Base-by-base conservation (phyloP, 2,888 invertebrate species). In the Lysandra bellargus region DNA sequence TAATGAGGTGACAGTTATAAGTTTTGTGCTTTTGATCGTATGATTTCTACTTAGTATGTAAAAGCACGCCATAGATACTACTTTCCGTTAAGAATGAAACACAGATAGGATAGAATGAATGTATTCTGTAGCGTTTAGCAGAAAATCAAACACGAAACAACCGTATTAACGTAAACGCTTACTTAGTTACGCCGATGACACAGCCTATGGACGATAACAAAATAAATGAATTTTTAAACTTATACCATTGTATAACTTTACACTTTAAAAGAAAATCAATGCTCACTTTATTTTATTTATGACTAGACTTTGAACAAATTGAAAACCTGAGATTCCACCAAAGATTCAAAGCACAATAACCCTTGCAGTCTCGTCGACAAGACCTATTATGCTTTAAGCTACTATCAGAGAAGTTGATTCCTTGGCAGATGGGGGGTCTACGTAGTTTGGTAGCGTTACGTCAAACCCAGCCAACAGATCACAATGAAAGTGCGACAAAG, bases 21-120 rank as follows among this genome's bases (percentile, higher is more conserved):
- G 23, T 7, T 9, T 44, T 17, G 4, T 17, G 17, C 57, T 17
- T 57, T 57, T 57, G 14, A 0, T 53, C 12, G 12, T 57, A 57
- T 57, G 57, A 61, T 61, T 61, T 61, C 61, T 61, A 61, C 61
- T 61, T 61, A 61, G 61, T 61, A 61, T 23, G n/a, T 23, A 61
- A 61, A 57, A 61, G 4, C n/a, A 61, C 61, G 23, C n/a, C 23
- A 61, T n/a, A 61, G 9, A 23, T 9, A 64, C 64, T 64, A 64
- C 30, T 30, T 30, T 30, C 4, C 23, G 12, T 30, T 64, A 64
- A 64, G 7, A 12, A 7, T 61, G 23, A 7, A 23, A 61, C 1
- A 1, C 14, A 61, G n/a, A n/a, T 23, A n/a, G 23, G 57, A 61
- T 7, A 61, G 5, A 61, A 23, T 23, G n/a, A 61, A 23, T 6